Base-by-base conservation (phyloP, 92 coral and sea anemone species). In the Parazoanthus swiftii region DNA sequence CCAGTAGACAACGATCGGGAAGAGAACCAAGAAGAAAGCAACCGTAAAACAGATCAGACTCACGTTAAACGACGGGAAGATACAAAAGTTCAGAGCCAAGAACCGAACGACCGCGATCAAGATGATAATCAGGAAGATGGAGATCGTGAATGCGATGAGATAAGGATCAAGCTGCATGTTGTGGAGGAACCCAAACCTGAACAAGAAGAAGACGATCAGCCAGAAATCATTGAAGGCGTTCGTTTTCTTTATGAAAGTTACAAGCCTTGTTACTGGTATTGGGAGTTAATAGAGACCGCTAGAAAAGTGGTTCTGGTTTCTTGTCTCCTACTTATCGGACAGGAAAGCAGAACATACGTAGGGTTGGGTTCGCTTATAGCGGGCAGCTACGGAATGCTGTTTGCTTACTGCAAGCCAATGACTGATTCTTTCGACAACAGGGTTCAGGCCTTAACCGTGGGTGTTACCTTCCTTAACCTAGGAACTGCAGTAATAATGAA, bases 251-350 rank as follows among this genome's bases (percentile, higher is more conserved):
- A 29, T n/a, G 78, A 74, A 16, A 74, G 20, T 16, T 74, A 26
- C 42, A 26, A 74, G 20, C 0, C 78, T 7, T 5, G 43, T 8
- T 77, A 13, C 56, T 39, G 81, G 81, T 43, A 2, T 11, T 77
- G 81, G 81, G 81, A 77, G 16, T 36, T 77, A 39, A 38, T 77
- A 11, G 81, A 77, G 26, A 77, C 81, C n/a, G 18, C 56, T 25
- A 38, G 81, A 44, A 77, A 77, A 77, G 54, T 77, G 29, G 8
- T 43, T 39, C 81, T 77, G 51, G 81, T 77, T 8, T 39, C 81
- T 8, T 77, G 81, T 21, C 25, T 43, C 33, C 5, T 77, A 38
- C 81, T 77, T 0, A 77, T 77, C 20, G 81, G 81, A 6, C n/a
- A 38, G 26, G 81, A 77, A 29, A 77, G 81, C 29, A 77, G 81